A percentile compares a stretch with the other conserved stretches of the same genome.
phyloP scores from a whole-genome alignment of 2,888 invertebrate species.

The Andrena bucephala region DNA sequence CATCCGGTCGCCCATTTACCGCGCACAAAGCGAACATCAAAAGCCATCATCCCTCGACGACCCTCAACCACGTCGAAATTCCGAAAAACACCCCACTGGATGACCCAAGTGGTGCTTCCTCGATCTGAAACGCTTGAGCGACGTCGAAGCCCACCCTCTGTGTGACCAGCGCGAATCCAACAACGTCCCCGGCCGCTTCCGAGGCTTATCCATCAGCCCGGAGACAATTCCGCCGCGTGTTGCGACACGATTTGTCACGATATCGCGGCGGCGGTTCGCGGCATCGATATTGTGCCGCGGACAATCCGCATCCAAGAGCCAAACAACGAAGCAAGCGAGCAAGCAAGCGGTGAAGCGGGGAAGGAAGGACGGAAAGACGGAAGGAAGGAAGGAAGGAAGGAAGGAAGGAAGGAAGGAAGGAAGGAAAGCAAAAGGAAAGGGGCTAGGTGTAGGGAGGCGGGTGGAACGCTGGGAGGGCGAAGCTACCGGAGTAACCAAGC shows the following conservation, averaged over 20 bases:
- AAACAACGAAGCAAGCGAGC: slow-evolving; percentile 39
- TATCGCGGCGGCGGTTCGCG: slow-evolving; percentile 47
- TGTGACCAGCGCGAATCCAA: background rate
- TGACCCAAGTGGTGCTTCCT: background rate
- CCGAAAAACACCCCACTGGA: background rate
- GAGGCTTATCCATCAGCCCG: slow-evolving; percentile 33
- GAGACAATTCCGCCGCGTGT: slow-evolving; percentile 48
- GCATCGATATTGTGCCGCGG: slow-evolving; percentile 57
- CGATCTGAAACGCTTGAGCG: background rate
- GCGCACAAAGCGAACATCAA: slow-evolving; percentile 13
- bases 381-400: slow-evolving; percentile 14
- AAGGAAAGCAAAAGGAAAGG: slow-evolving; percentile 7
- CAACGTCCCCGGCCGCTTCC: slow-evolving; percentile 3
- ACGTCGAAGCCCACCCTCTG: slow-evolving; percentile 4
- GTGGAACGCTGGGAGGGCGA: slow-evolving; percentile 10
- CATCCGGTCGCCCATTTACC: background rate
- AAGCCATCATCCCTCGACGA: background rate
- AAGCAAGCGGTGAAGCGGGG: background rate
- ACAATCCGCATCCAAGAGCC: slow-evolving; percentile 55
- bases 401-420: slow-evolving; percentile 7
- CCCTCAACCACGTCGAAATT: background rate
- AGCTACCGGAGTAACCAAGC: slow-evolving; percentile 45
- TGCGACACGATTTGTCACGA: slow-evolving; percentile 60
- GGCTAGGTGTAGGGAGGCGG: background rate
- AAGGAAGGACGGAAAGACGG: slow-evolving; percentile 9